phyloP scores from a whole-genome alignment of 2,888 invertebrate genomes.

The Agrochola circellaris region DNA sequence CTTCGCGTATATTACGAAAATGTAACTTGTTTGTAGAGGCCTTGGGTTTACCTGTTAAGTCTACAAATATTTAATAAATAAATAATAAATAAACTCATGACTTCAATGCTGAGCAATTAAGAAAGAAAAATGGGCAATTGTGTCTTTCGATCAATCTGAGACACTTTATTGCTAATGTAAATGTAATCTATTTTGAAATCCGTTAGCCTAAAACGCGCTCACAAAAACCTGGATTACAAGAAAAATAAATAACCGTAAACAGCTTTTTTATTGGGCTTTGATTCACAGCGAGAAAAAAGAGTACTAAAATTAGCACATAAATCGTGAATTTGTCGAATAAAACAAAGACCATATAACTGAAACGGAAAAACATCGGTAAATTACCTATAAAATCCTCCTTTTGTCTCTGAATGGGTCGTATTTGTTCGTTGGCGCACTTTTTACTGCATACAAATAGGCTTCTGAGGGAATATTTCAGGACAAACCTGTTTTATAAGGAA shows the following conservation, averaged over 20 bases:
- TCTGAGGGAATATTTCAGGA: constrained; percentile 46
- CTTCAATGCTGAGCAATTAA: not conserved
- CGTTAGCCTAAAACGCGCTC: not conserved
- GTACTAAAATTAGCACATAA: constrained; percentile 60
- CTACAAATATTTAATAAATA: too few relatives aligned
- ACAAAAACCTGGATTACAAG: constrained; percentile 16
- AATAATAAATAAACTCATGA: too few relatives aligned
- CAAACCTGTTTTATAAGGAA: constrained; percentile 58
- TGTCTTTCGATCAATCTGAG: not conserved
- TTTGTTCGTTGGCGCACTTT: constrained; percentile 57
- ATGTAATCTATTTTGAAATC: not conserved
- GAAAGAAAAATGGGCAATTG: not conserved
- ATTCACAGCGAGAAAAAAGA: constrained; percentile 42
- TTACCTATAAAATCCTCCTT: constrained; percentile 65
- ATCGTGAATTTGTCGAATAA: constrained; percentile 60
- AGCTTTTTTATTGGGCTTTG: constrained; percentile 53
- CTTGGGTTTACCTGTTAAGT: too few relatives aligned
- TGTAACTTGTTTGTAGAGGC: too few relatives aligned
- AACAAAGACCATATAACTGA: constrained; percentile 64
- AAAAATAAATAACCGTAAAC: constrained; percentile 45
- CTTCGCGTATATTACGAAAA: too few relatives aligned
- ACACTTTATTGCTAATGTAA: not conserved
- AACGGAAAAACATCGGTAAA: constrained; percentile 64
- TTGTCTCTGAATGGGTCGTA: constrained; percentile 52
- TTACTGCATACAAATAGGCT: constrained; percentile 63